Conservation (phyloP, 53 echinoderm and acorn worm genomes). For the Zoroaster sp. region DNA sequence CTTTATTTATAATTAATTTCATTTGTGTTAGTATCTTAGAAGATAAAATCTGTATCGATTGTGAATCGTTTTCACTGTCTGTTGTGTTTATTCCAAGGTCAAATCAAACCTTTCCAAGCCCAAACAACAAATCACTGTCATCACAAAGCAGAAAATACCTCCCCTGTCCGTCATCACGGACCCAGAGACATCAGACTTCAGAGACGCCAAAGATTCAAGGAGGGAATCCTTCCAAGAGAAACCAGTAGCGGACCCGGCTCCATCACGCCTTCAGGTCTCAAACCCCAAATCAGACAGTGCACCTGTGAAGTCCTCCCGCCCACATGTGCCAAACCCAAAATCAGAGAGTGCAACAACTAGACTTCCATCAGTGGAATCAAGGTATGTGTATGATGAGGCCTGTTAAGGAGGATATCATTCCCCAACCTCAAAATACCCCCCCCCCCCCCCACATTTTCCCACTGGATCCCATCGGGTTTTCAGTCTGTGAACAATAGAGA, state of each 20-base stretch:
- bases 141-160: conserved; percentile 25
- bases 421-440: too few relatives aligned
- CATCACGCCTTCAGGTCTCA: neutral
- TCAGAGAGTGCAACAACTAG: too few relatives aligned
- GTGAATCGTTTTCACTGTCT: neutral
- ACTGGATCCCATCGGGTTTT: too few relatives aligned
- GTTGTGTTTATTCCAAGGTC: neutral
- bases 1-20: too few relatives aligned
- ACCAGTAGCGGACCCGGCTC: neutral
- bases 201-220: neutral
- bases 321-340: neutral
- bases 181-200: neutral
- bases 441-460: too few relatives aligned
- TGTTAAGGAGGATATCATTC: too few relatives aligned
- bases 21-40: too few relatives aligned
- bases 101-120: conserved; percentile 20
- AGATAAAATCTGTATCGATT: too few relatives aligned
- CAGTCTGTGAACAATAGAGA: too few relatives aligned
- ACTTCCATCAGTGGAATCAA: too few relatives aligned
- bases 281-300: neutral
- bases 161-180: neutral
- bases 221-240: neutral
- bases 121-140: conserved; percentile 3
- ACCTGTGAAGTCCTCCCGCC: neutral
- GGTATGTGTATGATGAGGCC: too few relatives aligned